phyloP scores from a whole-genome alignment of 2,797 vertebrate species.

The Leptoclinus maculatus region DNA sequence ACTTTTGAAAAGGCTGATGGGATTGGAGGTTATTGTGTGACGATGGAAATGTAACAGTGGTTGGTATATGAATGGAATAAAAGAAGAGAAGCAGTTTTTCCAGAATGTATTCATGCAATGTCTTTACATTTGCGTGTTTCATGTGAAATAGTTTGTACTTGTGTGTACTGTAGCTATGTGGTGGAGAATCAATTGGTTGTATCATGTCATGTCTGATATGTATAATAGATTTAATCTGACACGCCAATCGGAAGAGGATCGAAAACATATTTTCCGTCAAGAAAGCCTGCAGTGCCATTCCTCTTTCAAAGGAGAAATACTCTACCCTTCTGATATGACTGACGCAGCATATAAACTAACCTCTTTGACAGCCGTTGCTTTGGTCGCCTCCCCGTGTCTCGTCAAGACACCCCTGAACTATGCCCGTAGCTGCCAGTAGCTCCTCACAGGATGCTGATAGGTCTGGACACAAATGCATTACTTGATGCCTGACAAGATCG shows the following conservation, averaged over 20 bases:
- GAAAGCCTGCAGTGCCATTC: too few relatives aligned
- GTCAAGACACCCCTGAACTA: background rate
- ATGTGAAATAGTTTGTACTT: too few relatives aligned
- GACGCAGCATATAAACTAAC: background rate
- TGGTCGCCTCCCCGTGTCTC: background rate
- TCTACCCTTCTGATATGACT: background rate
- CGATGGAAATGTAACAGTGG: background rate
- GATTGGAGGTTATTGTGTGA: background rate
- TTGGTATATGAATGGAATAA: background rate
- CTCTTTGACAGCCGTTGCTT: background rate
- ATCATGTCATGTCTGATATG: too few relatives aligned
- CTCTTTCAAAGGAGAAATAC: too few relatives aligned
- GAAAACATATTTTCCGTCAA: too few relatives aligned
- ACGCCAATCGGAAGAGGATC: background rate
- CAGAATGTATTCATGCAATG: background rate
- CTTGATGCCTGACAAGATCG: too few relatives aligned
- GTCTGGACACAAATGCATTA: too few relatives aligned
- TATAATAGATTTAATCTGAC: background rate
- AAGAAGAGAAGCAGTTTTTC: background rate
- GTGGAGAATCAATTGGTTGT: too few relatives aligned
- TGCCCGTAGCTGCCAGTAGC: too few relatives aligned
- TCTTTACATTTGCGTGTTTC: background rate
- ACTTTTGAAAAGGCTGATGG: background rate
- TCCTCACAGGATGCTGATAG: too few relatives aligned
- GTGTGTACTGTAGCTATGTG: too few relatives aligned